phyloP scores from a whole-genome alignment of 1,140 invertebrate genomes.

The Prorops nasuta region DNA sequence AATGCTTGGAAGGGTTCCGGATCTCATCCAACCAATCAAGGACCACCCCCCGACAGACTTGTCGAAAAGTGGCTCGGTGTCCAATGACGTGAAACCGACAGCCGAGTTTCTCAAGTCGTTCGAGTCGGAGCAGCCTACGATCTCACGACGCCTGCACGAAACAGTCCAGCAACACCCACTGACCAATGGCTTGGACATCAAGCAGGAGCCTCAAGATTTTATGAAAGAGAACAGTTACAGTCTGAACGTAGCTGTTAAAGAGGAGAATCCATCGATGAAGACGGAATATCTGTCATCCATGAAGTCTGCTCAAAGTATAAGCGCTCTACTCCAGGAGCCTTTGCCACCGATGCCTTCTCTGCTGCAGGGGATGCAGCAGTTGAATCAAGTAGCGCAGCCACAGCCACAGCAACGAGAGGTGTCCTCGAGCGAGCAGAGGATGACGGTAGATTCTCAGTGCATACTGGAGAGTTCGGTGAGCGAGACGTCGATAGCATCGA shows the following conservation, averaged over 20 bases:
- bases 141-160: conserved; percentile 6
- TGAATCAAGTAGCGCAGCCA: conserved; percentile 9
- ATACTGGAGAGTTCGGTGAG: too few relatives aligned
- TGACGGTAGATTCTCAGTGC: background rate
- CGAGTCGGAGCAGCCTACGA: conserved; percentile 23
- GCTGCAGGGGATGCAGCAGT: conserved; percentile 22
- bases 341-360: conserved; percentile 42
- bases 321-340: conserved; percentile 46
- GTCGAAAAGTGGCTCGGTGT: conserved; percentile 24
- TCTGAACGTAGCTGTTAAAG: background rate
- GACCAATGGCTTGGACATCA: conserved; percentile 33
- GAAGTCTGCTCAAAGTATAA: conserved; percentile 51
- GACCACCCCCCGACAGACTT: conserved; percentile 16
- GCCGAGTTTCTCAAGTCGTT: conserved; percentile 44
- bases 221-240: background rate
- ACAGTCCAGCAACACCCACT: conserved; percentile 29
- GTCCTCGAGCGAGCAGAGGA: conserved; percentile 1
- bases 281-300: conserved; percentile 41
- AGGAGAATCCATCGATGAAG: conserved; percentile 16
- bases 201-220: conserved; percentile 21
- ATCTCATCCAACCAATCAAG: conserved; percentile 31
- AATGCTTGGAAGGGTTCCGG: conserved; percentile 32
- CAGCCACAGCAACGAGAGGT: conserved; percentile 12
- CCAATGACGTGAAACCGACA: conserved; percentile 43
- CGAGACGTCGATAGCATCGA: conserved; percentile 22